Evolutionary conservation across 2,797 vertebrate genomes (phyloP).

Genomic region (Macropodus opercularis): DNA sequence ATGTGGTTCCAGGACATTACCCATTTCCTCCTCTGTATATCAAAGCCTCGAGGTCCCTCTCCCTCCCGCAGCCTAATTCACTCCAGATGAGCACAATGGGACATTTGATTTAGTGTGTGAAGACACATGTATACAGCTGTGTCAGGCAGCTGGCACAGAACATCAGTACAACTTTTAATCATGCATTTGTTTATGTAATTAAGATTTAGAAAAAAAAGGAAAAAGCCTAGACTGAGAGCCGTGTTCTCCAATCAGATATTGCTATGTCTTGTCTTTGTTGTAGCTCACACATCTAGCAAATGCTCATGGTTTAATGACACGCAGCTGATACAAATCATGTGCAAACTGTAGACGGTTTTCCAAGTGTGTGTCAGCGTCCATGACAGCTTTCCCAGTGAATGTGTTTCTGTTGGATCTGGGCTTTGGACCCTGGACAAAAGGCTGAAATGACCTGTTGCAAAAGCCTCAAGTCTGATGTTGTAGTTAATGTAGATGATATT

Average conservation of each 20-base stretch:
- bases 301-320: constrained; percentile 66
- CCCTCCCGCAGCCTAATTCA: constrained; percentile 71
- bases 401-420: constrained; percentile 64
- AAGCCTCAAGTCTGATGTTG: constrained; percentile 41
- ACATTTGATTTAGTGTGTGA: constrained; percentile 81
- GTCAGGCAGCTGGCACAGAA: constrained; percentile 75
- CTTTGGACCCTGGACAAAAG: constrained; percentile 57
- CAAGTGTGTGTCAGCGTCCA: constrained; percentile 71
- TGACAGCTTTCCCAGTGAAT: constrained; percentile 61
- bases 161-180: constrained; percentile 75
- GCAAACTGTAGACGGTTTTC: constrained; percentile 68
- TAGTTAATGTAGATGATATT: constrained; percentile 15
- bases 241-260: constrained; percentile 55
- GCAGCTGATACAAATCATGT: constrained; percentile 76
- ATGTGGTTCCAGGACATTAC: constrained; percentile 82
- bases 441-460: constrained; percentile 64
- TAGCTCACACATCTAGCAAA: constrained; percentile 51
- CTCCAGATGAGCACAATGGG: constrained; percentile 83
- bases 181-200: constrained; percentile 82
- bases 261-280: constrained; percentile 64
- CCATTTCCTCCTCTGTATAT: constrained; percentile 82
- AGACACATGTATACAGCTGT: constrained; percentile 83
- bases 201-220: constrained; percentile 41
- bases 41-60: constrained; percentile 67
- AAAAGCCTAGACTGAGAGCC: constrained; percentile 21